phyloP scores from a whole-genome alignment of 2,113 vertebrate genomes.

The Nothocercus nigrocapillus region DNA sequence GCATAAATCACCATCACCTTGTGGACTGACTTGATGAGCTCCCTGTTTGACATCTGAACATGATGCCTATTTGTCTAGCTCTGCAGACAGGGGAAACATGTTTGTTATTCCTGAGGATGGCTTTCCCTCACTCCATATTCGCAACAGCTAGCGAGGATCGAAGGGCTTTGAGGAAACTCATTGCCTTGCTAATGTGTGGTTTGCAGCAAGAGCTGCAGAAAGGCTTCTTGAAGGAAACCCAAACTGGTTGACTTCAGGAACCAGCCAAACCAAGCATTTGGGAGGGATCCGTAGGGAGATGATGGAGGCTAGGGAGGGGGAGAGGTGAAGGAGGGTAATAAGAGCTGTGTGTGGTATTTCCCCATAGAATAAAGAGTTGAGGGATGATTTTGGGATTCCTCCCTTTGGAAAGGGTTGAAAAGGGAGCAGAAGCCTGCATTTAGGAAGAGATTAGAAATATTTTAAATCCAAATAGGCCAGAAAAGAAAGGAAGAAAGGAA shows the following conservation, averaged over 20 bases:
- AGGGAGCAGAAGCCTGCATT: conserved; percentile 17
- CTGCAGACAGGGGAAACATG: neutral
- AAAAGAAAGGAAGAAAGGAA: neutral
- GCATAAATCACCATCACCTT: neutral
- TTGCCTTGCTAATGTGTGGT: conserved; percentile 62
- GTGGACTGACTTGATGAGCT: neutral
- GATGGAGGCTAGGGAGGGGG: neutral
- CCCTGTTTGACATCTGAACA: neutral
- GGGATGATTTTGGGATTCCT: conserved; percentile 18
- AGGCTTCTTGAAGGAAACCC: conserved; percentile 57
- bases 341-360: conserved; percentile 68
- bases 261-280: conserved; percentile 63
- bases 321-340: conserved; percentile 34
- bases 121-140: neutral
- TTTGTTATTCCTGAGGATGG: conserved; percentile 7
- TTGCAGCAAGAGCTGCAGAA: conserved; percentile 46
- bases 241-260: neutral
- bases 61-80: neutral
- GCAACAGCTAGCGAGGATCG: neutral
- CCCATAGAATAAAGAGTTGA: neutral
- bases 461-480: conserved; percentile 24
- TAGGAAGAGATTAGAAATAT: conserved; percentile 38
- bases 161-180: neutral
- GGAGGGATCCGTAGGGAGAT: conserved; percentile 14
- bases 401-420: conserved; percentile 38